These are phyloP conservation scores for Melanotaenia nigrans DNA, from an alignment of 2,797 vertebrate genomes.

Conservation along the genomic window DNA sequence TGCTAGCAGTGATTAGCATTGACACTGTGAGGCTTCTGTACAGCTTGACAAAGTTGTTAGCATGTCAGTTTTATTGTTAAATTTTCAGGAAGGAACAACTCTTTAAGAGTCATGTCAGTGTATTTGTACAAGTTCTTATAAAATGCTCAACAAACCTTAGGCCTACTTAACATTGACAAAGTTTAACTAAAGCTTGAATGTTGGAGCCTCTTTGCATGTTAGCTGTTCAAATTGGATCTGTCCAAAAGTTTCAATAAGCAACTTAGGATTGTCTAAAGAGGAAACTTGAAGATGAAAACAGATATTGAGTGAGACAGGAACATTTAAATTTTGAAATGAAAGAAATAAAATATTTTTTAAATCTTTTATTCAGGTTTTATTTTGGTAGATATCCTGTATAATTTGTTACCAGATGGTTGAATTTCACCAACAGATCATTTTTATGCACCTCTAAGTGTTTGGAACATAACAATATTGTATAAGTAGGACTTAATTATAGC, in stretches of 20 bases:
- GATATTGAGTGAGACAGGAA: neutral
- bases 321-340: neutral
- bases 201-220: no score
- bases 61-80: no score
- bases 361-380: neutral
- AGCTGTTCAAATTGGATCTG: no score
- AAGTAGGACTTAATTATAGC: neutral
- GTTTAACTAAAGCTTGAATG: no score
- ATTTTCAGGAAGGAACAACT: no score
- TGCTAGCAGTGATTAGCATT: no score
- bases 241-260: neutral
- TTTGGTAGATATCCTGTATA: neutral
- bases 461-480: neutral
- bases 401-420: neutral
- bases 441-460: neutral
- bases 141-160: no score
- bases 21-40: no score
- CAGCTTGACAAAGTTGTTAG: no score
- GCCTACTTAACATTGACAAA: no score
- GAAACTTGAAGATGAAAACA: neutral
- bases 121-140: neutral
- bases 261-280: neutral
- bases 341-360: neutral
- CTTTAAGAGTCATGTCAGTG: neutral
- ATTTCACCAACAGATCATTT: neutral